Evolutionary conservation across 2,797 vertebrate genomes (phyloP), one percentile per base, ranked within the genome.

Genomic region (Oreochromis mossambicus): DNA sequence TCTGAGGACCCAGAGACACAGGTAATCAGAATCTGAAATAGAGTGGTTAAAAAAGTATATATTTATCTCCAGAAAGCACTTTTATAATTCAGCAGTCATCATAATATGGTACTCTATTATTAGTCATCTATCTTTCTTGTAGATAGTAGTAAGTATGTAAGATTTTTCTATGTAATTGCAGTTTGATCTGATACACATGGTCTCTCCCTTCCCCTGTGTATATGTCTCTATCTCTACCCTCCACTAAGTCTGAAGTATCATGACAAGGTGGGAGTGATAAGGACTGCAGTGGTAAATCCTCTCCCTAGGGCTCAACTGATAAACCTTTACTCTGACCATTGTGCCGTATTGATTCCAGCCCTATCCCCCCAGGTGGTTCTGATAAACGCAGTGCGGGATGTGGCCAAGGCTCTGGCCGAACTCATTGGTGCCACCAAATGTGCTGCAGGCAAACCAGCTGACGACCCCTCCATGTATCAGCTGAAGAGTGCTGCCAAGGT

Each of bases 381-480:
- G 87, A 99, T 99, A 94, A 99, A 99, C 15, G 99, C 99, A 2
- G 98, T 99, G 77, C 98, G 99, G 87, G 99, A 99, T 8, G 99
- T 99, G 86, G 98, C 99, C 58, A 99, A 99, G 92, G 99, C 99
- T 68, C 96, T 99, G 88, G 98, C 98, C 1, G 99, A 99, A 89
- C 97, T 99, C 93, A 99, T 99, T 77, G 92, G 98, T 78, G 98
- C 99, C 86, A 99, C 99, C 83, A 99, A 99, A 92, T 98, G 98
- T 92, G 98, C 99, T 5, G 97, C 98, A 2, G 98, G 99, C 86
- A 99, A 99, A 87, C 95, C 98, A 1, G 98, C 98, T 0, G 99
- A 99, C 14, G 98, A 99, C 93, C 97, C 98, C 1, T 99, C 99
- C 81, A 99, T 99, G 99, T 99, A 99, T 93, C 99, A 99, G 93